Evolutionary conservation across 2,113 vertebrate species (phyloP), one percentile per base, ranked within the genome.

Genomic region (Poeciliopsis prolifica): DNA sequence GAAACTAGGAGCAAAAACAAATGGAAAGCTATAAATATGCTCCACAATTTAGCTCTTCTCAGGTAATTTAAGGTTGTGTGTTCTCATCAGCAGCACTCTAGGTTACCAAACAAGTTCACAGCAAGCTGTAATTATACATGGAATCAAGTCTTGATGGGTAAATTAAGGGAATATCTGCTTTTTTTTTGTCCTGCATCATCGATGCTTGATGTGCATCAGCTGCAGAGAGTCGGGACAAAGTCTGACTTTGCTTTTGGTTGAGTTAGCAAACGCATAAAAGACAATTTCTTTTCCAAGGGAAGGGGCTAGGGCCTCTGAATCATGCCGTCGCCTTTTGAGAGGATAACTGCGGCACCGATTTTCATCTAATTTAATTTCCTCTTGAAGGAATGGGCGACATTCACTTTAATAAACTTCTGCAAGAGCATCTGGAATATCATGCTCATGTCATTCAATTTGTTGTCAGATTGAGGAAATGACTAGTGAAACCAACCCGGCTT

Each of bases 201-300:
- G 65, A 76, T 61, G 35, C 58, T 81, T 70, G 11, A 51, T 65
- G 69, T 78, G 83, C 51, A 72, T 86, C 80, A 89, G 70, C 80
- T 74, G 70, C 73, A 54, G 24, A 61, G 80, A 85, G 69, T 37
- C 35, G 28, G 28, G 88, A 64, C 77, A 40, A 31, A 0, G 33
- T 67, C 58, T 74, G 87, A 91, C 89, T 87, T 91, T 90, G 89
- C 86, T 82, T 79, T 83, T 54, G 71, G 86, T 85, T 78, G 31
- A 28, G 81, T 76, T 61, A 65, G 88, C 82, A 74, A 70, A 83
- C 8, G 10, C 77, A 87, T 86, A 90, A 88, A 74, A 76, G 79
- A 82, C 78, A 6, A 30, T 83, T 89, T 91, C 74, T 64, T 83
- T 77, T 87, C 67, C 80, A 85, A 70, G 44, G 68, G 70, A 62